phyloP scores from a whole-genome alignment of 2,797 vertebrate genomes.

The Myotis planiceps region DNA sequence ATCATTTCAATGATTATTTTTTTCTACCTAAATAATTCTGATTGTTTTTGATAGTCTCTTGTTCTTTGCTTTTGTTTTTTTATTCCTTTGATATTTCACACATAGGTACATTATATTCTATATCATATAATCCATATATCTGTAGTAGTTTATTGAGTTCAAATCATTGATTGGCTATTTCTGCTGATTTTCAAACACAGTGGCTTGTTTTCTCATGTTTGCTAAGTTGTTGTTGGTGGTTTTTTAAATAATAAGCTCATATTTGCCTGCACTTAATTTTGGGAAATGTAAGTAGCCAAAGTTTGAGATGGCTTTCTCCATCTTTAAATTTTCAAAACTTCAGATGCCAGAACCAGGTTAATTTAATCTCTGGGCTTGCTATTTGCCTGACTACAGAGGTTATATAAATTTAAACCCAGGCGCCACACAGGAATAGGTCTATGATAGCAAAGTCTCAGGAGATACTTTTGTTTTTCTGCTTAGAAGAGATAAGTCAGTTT shows the following conservation, averaged over 20 bases:
- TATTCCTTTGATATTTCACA: not conserved
- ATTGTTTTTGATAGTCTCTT: not conserved
- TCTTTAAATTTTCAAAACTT: not conserved
- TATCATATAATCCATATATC: not conserved
- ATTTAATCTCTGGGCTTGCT: conserved; percentile 8
- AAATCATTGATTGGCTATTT: not conserved
- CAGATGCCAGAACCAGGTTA: not conserved
- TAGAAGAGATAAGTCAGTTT: not conserved
- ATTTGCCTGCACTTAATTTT: not conserved
- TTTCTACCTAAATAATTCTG: not conserved
- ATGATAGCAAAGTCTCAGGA: not conserved
- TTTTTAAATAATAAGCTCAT: not conserved
- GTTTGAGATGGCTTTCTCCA: not conserved
- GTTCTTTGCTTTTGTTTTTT: not conserved
- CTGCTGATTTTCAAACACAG: not conserved
- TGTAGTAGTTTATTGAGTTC: not conserved
- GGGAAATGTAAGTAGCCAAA: not conserved
- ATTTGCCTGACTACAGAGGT: not conserved
- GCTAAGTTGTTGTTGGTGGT: not conserved
- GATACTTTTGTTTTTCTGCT: not conserved
- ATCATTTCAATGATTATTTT: not conserved
- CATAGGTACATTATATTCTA: not conserved
- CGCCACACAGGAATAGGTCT: not conserved
- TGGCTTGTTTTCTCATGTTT: not conserved
- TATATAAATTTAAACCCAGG: not conserved